Conservation (phyloP, 2,888 invertebrate genomes). For the Heliconius cydno region DNA sequence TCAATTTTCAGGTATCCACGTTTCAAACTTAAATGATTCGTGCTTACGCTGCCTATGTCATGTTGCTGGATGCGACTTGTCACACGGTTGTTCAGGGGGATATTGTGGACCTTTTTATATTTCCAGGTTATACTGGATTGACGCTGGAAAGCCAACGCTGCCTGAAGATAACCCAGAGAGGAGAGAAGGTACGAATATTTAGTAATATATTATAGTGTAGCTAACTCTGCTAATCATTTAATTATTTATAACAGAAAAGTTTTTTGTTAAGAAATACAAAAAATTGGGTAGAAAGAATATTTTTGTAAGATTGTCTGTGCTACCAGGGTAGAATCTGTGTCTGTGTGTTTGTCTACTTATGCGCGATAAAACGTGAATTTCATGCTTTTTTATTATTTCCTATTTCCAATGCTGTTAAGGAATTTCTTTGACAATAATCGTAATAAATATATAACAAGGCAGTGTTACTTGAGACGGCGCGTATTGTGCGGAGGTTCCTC, state of each 20-base stretch:
- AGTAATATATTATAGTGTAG: not conserved
- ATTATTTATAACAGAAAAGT: no score
- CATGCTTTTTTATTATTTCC: not conserved
- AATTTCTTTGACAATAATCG: not conserved
- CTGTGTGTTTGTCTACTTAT: no score
- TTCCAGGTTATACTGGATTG: constrained; percentile 86
- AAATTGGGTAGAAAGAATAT: no score
- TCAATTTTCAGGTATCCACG: constrained; percentile 59
- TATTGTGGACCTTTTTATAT: constrained; percentile 87
- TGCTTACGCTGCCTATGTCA: constrained; percentile 85
- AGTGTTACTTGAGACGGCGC: no score
- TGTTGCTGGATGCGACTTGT: constrained; percentile 82
- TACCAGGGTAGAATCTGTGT: no score
- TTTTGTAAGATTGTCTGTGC: no score
- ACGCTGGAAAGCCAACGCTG: constrained; percentile 83
- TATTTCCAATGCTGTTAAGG: not conserved
- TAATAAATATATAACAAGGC: not conserved
- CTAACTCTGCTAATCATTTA: no score
- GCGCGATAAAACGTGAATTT: not conserved
- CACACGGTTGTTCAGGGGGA: constrained; percentile 79
- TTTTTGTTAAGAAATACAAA: no score
- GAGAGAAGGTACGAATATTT: constrained; percentile 62
- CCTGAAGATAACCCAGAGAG: constrained; percentile 83
- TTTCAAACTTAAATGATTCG: constrained; percentile 77
- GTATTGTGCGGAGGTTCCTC: no score